Evolutionary conservation across 2,113 vertebrate species (phyloP).

Genomic region (Plecotus auritus): DNA sequence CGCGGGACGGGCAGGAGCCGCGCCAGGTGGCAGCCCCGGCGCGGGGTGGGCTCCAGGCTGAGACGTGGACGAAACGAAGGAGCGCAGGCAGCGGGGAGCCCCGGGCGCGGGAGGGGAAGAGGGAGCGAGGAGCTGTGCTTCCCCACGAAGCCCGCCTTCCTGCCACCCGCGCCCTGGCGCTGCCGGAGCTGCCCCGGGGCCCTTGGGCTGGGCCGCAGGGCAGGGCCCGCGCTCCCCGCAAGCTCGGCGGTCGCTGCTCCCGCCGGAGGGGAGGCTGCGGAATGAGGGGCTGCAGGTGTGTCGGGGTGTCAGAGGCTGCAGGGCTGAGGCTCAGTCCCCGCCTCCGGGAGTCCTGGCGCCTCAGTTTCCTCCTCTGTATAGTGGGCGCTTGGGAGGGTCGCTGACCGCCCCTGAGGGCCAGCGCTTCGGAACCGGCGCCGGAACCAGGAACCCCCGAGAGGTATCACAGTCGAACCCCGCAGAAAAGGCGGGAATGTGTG

Average conservation of each 20-base stretch:
- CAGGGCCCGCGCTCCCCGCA: neutral
- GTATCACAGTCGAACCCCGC: neutral
- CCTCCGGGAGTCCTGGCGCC: neutral
- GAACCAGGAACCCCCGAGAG: no score
- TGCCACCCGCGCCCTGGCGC: neutral
- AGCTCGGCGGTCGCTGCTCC: neutral
- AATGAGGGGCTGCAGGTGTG: neutral
- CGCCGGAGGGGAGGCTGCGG: neutral
- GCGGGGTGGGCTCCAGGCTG: neutral
- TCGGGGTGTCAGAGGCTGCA: neutral
- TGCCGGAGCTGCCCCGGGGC: neutral
- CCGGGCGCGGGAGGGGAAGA: neutral
- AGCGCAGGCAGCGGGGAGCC: no score
- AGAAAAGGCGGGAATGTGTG: neutral
- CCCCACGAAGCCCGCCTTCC: neutral
- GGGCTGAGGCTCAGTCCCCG: rapidly evolving
- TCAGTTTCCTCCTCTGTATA: neutral
- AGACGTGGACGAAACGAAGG: neutral
- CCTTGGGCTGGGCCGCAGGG: no score
- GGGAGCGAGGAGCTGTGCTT: no score
- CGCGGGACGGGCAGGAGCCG: neutral
- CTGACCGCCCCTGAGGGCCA: neutral
- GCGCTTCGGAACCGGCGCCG: neutral
- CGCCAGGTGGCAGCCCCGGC: neutral
- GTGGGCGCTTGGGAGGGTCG: neutral